Evolutionary conservation across 1,140 invertebrate species (phyloP).

Genomic region (Contarinia nasturtii): DNA sequence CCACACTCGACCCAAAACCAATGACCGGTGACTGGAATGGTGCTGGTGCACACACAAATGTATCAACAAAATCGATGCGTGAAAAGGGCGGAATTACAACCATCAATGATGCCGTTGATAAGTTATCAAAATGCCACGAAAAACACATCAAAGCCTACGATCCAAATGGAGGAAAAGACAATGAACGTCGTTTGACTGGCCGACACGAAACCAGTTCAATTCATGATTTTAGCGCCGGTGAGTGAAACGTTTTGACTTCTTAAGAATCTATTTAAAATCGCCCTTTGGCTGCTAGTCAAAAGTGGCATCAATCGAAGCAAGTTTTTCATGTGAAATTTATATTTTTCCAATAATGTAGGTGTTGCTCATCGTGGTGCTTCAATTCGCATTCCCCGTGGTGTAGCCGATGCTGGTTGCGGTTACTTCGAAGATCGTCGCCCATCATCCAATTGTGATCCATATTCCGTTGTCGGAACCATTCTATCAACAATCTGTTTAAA

Average conservation of each 20-base stretch:
- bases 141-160: slow-evolving; percentile 73
- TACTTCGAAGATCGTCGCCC: slow-evolving; percentile 80
- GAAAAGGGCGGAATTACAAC: slow-evolving; percentile 38
- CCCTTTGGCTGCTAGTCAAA: too few species aligned
- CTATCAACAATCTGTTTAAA: slow-evolving; percentile 44
- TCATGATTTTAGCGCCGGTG: slow-evolving; percentile 53
- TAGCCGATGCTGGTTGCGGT: slow-evolving; percentile 61
- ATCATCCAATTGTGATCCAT: slow-evolving; percentile 74
- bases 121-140: slow-evolving; percentile 52
- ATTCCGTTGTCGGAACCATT: slow-evolving; percentile 43
- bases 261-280: background rate
- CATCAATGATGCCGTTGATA: slow-evolving; percentile 33
- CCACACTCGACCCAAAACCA: slow-evolving; percentile 62
- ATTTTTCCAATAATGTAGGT: too few species aligned
- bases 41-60: slow-evolving; percentile 65
- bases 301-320: too few species aligned
- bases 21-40: slow-evolving; percentile 66
- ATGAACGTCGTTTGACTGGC: slow-evolving; percentile 55
- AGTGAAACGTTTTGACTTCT: slow-evolving; percentile 3
- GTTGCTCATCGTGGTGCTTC: slow-evolving; percentile 53
- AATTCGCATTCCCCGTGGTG: slow-evolving; percentile 55
- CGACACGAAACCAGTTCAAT: slow-evolving; percentile 55
- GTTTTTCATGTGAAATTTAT: too few species aligned
- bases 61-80: slow-evolving; percentile 64
- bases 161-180: slow-evolving; percentile 54